phyloP scores from a whole-genome alignment of 2,797 vertebrate genomes.

The Enteromius afrohamiltoni region DNA sequence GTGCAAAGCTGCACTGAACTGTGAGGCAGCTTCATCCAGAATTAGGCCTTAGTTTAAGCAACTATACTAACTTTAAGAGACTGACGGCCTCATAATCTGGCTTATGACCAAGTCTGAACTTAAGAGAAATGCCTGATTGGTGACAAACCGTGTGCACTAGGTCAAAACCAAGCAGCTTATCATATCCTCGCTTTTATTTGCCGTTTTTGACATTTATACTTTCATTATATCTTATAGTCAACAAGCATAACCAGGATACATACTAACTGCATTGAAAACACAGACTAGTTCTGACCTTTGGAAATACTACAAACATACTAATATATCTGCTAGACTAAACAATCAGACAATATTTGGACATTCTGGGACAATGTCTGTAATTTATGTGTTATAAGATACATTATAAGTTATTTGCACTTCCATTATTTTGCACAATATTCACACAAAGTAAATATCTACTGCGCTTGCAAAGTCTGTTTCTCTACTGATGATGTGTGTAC shows the following conservation, averaged over 20 bases:
- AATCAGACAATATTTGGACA: background rate
- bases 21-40: background rate
- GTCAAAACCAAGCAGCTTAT: background rate
- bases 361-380: background rate
- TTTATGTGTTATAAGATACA: background rate
- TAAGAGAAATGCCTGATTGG: background rate
- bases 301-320: background rate
- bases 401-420: background rate
- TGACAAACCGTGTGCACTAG: background rate
- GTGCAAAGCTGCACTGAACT: background rate
- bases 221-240: background rate
- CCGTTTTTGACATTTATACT: background rate
- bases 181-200: background rate
- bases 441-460: background rate
- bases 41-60: conserved; percentile 2
- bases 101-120: background rate
- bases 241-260: background rate
- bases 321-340: background rate
- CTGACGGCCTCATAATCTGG: background rate
- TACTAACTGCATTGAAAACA: background rate
- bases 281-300: background rate
- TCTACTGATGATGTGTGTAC: background rate
- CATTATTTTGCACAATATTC: background rate
- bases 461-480: background rate
- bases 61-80: conserved; percentile 5